Conservation (phyloP, 2,888 invertebrate genomes). For the Ceramica pisi region DNA sequence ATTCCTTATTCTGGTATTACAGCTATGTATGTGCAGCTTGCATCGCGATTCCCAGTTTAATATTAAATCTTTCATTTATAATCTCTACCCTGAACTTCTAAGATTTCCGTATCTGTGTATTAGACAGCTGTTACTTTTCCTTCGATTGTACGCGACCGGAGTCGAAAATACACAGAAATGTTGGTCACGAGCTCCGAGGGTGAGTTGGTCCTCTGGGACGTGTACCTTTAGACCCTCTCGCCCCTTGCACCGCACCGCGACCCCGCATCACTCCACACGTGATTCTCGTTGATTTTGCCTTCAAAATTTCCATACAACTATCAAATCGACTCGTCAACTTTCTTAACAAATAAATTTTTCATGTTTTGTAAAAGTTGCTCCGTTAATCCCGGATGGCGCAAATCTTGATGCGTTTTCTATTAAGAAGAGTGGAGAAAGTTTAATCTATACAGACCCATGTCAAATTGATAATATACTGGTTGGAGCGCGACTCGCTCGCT, state of each 20-base stretch:
- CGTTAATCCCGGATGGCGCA: neutral
- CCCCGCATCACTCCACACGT: slow-evolving; percentile 35
- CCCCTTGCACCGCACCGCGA: neutral
- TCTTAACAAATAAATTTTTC: slow-evolving; percentile 10
- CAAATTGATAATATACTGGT: neutral
- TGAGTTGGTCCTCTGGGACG: slow-evolving; percentile 58
- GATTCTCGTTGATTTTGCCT: slow-evolving; percentile 66
- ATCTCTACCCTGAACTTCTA: slow-evolving; percentile 6
- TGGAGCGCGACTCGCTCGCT: neutral
- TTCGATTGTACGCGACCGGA: slow-evolving; percentile 34
- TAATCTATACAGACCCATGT: neutral
- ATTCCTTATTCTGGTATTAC: neutral
- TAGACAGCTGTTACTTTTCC: slow-evolving; percentile 38
- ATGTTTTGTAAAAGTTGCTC: slow-evolving; percentile 19
- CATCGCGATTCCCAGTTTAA: neutral
- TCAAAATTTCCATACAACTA: slow-evolving; percentile 50
- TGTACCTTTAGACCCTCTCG: slow-evolving; percentile 43
- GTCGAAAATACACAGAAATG: slow-evolving; percentile 68
- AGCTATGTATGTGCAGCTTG: slow-evolving; percentile 4
- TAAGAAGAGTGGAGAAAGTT: slow-evolving; percentile 12
- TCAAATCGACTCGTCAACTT: slow-evolving; percentile 47
- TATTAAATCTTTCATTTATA: slow-evolving; percentile 2
- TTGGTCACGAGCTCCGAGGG: slow-evolving; percentile 71
- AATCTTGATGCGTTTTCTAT: slow-evolving; percentile 30
- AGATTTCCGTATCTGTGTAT: neutral